Percentiles rank a stretch among this genome's conserved stretches.
These are phyloP conservation scores for Chaetodon auriga DNA, from an alignment of 2,113 vertebrate genomes.

Conservation along the genomic window DNA sequence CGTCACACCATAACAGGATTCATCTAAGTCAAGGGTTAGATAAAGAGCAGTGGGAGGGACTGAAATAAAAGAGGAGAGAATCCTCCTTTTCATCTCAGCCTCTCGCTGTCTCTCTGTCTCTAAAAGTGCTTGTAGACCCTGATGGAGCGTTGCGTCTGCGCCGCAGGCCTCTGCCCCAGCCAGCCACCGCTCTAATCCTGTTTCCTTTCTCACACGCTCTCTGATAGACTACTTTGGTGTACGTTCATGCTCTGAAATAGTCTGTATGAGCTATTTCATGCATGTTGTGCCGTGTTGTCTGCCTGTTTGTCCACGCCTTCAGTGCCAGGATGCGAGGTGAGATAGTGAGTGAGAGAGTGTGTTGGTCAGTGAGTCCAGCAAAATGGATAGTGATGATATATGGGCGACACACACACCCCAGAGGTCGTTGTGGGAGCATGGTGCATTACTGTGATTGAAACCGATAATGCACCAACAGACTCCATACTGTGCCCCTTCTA, in stretches of 20 bases:
- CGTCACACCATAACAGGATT: conserved; percentile 74
- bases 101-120: conserved; percentile 54
- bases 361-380: conserved; percentile 48
- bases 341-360: background rate
- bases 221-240: conserved; percentile 60
- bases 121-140: conserved; percentile 41
- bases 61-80: conserved; percentile 55
- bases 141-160: conserved; percentile 46
- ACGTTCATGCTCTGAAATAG: conserved; percentile 62
- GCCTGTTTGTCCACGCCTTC: conserved; percentile 36
- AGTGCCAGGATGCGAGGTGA: conserved; percentile 30
- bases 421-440: conserved; percentile 70
- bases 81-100: conserved; percentile 61
- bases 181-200: conserved; percentile 72
- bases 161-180: conserved; percentile 61
- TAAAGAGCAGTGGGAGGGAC: conserved; percentile 70
- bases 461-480: conserved; percentile 76
- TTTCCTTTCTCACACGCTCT: conserved; percentile 67
- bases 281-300: conserved; percentile 42
- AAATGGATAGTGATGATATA: conserved; percentile 66
- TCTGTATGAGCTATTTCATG: conserved; percentile 63
- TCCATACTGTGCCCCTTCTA: conserved; percentile 67
- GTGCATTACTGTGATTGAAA: conserved; percentile 79
- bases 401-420: conserved; percentile 44
- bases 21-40: conserved; percentile 73